Percentiles rank a stretch among this genome's conserved stretches.
These are phyloP conservation scores for Brachionus angularis DNA, from an alignment of 1,140 invertebrate genomes.

Conservation along the genomic window DNA sequence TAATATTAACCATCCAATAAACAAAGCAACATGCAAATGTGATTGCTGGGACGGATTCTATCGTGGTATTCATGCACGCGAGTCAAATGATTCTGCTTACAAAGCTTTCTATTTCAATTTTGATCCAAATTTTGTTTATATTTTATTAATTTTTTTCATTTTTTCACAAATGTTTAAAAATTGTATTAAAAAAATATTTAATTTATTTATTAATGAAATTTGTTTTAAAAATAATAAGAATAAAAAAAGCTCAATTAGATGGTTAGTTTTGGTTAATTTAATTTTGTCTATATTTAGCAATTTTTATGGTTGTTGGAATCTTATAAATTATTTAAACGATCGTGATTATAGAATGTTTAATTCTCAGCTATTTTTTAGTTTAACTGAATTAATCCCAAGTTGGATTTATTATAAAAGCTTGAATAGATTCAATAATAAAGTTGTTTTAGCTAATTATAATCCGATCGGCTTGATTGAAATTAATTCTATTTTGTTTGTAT, in stretches of 20 bases:
- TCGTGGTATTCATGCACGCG: background rate
- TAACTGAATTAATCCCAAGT: slow-evolving; percentile 5
- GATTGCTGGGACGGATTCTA: slow-evolving; percentile 38
- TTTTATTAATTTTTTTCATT: slow-evolving; percentile 24
- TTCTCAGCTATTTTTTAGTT: slow-evolving; percentile 19
- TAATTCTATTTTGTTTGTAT: background rate
- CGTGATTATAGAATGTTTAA: slow-evolving; percentile 40
- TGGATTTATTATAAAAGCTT: slow-evolving; percentile 18
- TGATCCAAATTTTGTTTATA: background rate
- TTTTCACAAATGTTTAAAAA: background rate
- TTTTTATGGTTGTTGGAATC: slow-evolving; percentile 12
- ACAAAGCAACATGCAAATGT: slow-evolving; percentile 14
- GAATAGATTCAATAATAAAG: background rate
- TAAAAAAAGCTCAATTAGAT: no score
- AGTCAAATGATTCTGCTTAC: slow-evolving; percentile 1
- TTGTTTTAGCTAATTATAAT: background rate
- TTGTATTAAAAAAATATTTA: slow-evolving; percentile 3
- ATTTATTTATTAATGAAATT: background rate
- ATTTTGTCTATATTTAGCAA: slow-evolving; percentile 23
- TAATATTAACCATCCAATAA: slow-evolving; percentile 2
- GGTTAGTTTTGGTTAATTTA: slow-evolving; percentile 2
- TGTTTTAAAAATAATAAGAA: background rate
- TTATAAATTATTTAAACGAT: slow-evolving; percentile 39
- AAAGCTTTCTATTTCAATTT: slow-evolving; percentile 35
- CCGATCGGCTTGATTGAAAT: background rate